These are phyloP conservation scores for Dasyornis broadbenti DNA, from an alignment of 2,113 vertebrate species.

Conservation along the genomic window DNA sequence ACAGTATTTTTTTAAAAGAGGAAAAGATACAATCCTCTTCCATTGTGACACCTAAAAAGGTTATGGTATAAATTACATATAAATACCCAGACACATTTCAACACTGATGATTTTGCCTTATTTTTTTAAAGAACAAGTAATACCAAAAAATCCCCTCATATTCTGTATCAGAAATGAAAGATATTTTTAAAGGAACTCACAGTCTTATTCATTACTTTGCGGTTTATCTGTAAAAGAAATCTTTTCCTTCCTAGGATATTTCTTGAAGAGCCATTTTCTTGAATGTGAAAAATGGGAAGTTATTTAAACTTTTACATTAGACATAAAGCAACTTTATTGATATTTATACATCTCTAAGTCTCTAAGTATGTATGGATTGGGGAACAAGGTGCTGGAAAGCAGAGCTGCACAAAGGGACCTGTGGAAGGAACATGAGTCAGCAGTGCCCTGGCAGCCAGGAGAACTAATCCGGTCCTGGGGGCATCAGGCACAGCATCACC, in stretches of 20 bases:
- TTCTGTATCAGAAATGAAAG: neutral
- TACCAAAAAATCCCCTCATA: neutral
- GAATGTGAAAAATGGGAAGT: neutral
- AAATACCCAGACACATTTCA: neutral
- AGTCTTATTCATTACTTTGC: neutral
- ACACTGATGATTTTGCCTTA: neutral
- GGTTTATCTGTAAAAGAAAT: neutral
- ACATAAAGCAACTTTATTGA: neutral
- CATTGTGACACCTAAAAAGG: neutral
- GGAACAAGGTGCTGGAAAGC: neutral
- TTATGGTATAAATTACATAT: neutral
- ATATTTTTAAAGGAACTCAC: neutral
- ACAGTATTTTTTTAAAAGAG: neutral
- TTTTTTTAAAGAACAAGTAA: neutral
- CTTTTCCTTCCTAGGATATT: neutral
- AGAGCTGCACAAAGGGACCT: neutral
- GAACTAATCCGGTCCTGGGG: rapidly evolving
- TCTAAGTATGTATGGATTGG: neutral
- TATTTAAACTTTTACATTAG: neutral
- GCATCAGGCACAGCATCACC: neutral
- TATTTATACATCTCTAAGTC: neutral
- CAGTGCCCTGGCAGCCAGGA: neutral
- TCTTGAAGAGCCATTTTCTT: neutral
- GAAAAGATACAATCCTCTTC: neutral
- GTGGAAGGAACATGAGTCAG: rapidly evolving